These are phyloP conservation scores for Harmothoe impar DNA, from an alignment of 2,888 invertebrate genomes.

Conservation along the genomic window DNA sequence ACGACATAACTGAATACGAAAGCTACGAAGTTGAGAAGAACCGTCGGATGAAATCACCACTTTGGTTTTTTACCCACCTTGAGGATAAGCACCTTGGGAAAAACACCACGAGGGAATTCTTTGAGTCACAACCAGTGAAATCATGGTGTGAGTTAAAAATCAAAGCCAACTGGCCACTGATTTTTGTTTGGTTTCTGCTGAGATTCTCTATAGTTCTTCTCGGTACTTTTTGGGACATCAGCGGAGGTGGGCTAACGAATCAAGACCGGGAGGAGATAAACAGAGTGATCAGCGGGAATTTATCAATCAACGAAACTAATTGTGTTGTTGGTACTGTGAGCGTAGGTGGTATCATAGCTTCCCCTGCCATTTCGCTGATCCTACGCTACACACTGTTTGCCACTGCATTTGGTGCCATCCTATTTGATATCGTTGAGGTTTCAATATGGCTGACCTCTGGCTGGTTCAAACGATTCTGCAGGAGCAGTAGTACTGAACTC, in stretches of 20 bases:
- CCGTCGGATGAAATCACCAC: not conserved
- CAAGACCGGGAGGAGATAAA: not conserved
- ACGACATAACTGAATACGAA: not conserved
- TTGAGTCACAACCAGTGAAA: not conserved
- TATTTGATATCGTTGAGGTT: not conserved
- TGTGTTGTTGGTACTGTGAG: not conserved
- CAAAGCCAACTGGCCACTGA: not conserved
- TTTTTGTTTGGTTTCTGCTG: not conserved
- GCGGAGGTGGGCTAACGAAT: not conserved
- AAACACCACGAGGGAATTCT: not conserved
- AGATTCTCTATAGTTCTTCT: not conserved
- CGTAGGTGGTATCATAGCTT: not conserved
- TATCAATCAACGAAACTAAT: not conserved
- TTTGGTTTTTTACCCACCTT: not conserved
- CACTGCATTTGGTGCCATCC: not conserved
- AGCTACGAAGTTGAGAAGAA: not conserved
- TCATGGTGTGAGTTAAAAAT: not conserved
- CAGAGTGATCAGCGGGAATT: not conserved
- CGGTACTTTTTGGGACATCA: not conserved
- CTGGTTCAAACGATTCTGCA: not conserved
- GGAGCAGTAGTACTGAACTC: not conserved
- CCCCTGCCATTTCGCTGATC: too few species aligned
- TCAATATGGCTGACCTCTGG: not conserved
- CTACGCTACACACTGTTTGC: not conserved
- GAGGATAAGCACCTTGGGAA: not conserved